These are phyloP conservation scores for Arrhopalites spinosus DNA, from an alignment of 2,888 invertebrate genomes.

Conservation along the genomic window DNA sequence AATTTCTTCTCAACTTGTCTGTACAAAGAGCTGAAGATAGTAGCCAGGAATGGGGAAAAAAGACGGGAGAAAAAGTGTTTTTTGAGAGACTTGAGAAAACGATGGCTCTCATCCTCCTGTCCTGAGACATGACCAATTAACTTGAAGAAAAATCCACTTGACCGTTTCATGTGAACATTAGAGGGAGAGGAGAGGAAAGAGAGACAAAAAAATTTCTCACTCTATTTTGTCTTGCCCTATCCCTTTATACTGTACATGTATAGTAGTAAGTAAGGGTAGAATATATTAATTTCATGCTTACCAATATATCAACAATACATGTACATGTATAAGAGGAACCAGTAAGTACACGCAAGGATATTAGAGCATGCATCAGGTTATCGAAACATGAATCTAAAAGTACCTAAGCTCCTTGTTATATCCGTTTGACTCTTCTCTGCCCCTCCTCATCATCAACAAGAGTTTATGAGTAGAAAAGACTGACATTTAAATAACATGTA, in stretches of 20 bases:
- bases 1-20: too few relatives aligned
- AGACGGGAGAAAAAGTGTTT: background rate
- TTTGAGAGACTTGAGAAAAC: too few relatives aligned
- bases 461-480: background rate
- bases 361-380: background rate
- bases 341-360: background rate
- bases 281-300: slow-evolving; percentile 25
- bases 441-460: background rate
- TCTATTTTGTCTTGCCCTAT: slow-evolving; percentile 27
- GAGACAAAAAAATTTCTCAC: slow-evolving; percentile 20
- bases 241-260: background rate
- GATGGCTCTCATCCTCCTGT: too few relatives aligned
- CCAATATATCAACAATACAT: slow-evolving; percentile 2
- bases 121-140: slow-evolving; percentile 15
- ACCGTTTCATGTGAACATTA: slow-evolving; percentile 11
- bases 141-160: slow-evolving; percentile 17
- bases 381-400: slow-evolving; percentile 9
- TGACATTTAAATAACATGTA: background rate
- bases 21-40: background rate
- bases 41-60: background rate
- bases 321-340: background rate
- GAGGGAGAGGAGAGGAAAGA: background rate
- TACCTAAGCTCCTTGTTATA: background rate
- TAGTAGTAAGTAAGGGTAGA: background rate
- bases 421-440: background rate